Percentiles rank a stretch among this genome's conserved stretches.
Evolutionary conservation across 2,797 vertebrate species (phyloP).

Genomic region (Oreochromis mossambicus): DNA sequence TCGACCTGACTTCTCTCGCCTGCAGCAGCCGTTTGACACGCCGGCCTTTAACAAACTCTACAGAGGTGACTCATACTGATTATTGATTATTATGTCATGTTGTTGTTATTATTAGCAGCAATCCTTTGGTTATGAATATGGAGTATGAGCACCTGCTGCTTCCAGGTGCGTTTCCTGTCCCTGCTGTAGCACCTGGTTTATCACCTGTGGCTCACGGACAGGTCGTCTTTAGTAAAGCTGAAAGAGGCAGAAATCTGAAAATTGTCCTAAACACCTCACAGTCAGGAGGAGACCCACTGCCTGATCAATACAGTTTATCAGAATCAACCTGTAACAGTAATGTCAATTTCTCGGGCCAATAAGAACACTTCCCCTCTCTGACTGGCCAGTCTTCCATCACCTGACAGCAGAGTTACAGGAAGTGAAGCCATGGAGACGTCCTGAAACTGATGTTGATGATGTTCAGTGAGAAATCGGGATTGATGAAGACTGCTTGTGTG

Average conservation of each 20-base stretch:
- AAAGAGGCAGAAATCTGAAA: background rate
- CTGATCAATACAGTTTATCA: background rate
- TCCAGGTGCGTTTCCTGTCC: background rate
- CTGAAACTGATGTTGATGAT: background rate
- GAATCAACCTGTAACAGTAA: background rate
- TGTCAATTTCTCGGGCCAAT: background rate
- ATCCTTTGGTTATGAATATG: background rate
- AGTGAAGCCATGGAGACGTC: background rate
- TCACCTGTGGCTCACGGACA: background rate
- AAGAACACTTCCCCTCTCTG: background rate
- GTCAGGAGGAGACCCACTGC: background rate
- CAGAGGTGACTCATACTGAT: constrained; percentile 78
- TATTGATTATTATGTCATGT: background rate
- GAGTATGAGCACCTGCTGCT: background rate
- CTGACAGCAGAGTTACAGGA: background rate
- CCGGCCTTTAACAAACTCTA: constrained; percentile 91
- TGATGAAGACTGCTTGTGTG: background rate
- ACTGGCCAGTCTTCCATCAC: background rate
- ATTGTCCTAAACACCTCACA: background rate
- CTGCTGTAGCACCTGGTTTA: background rate
- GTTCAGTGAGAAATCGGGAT: background rate
- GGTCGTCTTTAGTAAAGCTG: background rate
- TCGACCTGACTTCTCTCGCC: constrained; percentile 82
- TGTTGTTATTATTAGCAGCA: background rate
- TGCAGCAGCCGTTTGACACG: constrained; percentile 89